Evolutionary conservation across 1,140 invertebrate species (phyloP).

Genomic region (Pseudomyrmex dendroicus): DNA sequence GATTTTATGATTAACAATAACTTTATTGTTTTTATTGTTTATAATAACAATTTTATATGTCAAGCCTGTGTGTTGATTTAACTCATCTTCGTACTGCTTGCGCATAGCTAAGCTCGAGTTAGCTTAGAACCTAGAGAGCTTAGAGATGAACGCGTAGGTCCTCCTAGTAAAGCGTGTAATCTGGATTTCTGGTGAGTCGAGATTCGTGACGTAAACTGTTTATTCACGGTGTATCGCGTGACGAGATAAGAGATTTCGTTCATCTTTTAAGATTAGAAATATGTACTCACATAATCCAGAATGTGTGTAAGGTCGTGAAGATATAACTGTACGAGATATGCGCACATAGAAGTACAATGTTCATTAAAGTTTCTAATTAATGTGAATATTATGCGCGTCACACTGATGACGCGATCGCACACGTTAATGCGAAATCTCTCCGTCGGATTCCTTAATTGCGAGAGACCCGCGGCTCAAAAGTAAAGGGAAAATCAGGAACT

Average conservation of each 20-base stretch:
- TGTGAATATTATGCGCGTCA: background rate
- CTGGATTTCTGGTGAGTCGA: conserved; percentile 6
- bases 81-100: conserved; percentile 17
- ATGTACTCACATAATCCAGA: background rate
- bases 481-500: background rate
- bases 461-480: conserved; percentile 6
- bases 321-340: background rate
- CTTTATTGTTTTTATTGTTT: too few relatives aligned
- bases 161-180: conserved; percentile 14
- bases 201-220: conserved; percentile 15
- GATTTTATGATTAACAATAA: too few relatives aligned
- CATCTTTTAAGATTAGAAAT: background rate
- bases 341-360: conserved; percentile 5
- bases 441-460: conserved; percentile 36
- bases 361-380: background rate
- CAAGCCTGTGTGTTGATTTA: background rate
- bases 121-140: background rate
- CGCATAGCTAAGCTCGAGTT: conserved; percentile 4
- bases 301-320: background rate
- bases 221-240: background rate
- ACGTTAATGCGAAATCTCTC: conserved; percentile 8
- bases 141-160: background rate
- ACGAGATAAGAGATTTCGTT: background rate
- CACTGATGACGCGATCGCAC: background rate
- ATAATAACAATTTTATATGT: background rate